Base-by-base conservation (phyloP, 1,140 invertebrate species). In the Microplitis mediator region DNA sequence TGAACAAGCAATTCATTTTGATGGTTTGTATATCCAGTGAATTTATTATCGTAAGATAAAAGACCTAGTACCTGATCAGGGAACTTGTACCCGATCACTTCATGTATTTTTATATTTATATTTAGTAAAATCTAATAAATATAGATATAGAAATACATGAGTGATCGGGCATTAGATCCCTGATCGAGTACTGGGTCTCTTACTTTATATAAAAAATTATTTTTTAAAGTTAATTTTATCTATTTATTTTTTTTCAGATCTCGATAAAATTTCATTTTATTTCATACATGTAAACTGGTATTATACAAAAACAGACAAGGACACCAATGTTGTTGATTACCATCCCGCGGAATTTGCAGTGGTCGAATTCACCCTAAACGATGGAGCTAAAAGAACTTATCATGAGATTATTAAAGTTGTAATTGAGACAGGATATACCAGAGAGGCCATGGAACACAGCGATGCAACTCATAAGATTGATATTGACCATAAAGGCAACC, bases 391-490 rank as follows among this genome's bases (percentile, higher is more conserved):
- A 39, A 80, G 87, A 6, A 74, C 83, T 2, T 90, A 89, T 73
- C 88, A 90, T 79, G 80, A 82, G 74, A 78, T 89, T 9, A 79
- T 91, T 0, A 88, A 87, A 67, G 86, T 87, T 50, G 60, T 77
- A 4, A 86, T 89, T 61, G 88, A 86, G 32, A 45, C 88, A 0
- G 90, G 91, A 0, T 91, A 88, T 73, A 83, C 82, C 0, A 81
- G 80, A 23, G 85, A 88, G 50, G 88, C 89, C 0, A 82, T 87
- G 61, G 76, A 84, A 4, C 82, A 83, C 4, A 85, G 87, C n/a
- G 71, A 86, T 32, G 78, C 86, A 3, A 85, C 85, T 0, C 90
- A 91, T 69, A 80, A 89, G 31, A 81, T 91, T 11, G 84, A 87
- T 67, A 78, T 83, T 3, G 82, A 88, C 31, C 11, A 80, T n/a